A percentile compares a stretch with the other conserved stretches of the same genome.
phyloP scores from a whole-genome alignment of 2,888 invertebrate species.

The Apodemia zela region DNA sequence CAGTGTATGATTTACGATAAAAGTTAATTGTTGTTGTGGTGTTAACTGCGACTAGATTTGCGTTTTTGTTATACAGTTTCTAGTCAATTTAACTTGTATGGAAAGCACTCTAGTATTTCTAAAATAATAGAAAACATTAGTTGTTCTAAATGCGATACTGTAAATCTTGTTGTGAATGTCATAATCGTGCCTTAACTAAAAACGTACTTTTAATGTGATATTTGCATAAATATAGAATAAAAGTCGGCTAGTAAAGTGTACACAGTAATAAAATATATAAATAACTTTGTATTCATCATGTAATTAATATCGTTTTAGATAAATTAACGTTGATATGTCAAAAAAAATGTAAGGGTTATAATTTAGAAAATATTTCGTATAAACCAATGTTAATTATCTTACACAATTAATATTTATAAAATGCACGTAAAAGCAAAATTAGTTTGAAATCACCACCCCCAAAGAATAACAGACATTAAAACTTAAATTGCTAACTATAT shows the following conservation, averaged over 20 bases:
- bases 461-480: slow-evolving; percentile 8
- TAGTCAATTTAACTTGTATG: background rate
- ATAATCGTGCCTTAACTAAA: background rate
- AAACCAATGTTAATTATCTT: background rate
- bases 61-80: no score
- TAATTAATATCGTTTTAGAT: background rate
- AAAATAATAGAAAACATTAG: background rate
- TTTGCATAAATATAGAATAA: background rate
- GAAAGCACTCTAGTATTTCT: background rate
- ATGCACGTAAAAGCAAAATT: slow-evolving; percentile 5
- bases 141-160: no score
- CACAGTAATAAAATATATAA: slow-evolving; percentile 3
- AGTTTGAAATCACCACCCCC: slow-evolving; percentile 3
- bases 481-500: background rate
- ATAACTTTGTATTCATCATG: background rate
- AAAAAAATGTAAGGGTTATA: background rate
- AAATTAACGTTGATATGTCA: slow-evolving; percentile 1
- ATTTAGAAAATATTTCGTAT: background rate
- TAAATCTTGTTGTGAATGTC: no score
- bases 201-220: background rate
- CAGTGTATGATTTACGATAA: no score
- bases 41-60: no score
- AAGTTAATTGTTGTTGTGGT: no score
- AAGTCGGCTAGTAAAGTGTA: background rate
- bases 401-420: slow-evolving; percentile 7